Percentiles rank a stretch among this genome's conserved stretches.
Conservation (phyloP, 1,140 invertebrate genomes). For the Spodoptera litura region DNA sequence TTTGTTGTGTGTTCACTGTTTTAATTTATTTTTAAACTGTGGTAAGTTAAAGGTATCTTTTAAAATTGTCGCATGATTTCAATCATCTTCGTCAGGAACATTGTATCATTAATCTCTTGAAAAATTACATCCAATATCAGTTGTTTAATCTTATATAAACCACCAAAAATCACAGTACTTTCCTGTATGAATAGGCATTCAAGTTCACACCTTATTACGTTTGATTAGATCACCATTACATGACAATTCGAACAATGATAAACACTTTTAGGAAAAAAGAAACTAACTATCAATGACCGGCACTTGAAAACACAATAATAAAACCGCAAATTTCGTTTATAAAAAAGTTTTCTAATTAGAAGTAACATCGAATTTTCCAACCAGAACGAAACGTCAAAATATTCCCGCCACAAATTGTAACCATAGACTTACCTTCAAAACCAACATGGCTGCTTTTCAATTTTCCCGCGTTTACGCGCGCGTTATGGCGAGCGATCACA, state of each 20-base stretch:
- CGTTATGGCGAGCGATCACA: slow-evolving; percentile 67
- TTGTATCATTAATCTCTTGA: no score
- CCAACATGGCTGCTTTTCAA: slow-evolving; percentile 77
- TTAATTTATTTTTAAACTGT: no score
- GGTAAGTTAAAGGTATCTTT: no score
- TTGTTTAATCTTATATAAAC: background rate
- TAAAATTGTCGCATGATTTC: no score
- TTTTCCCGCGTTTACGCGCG: slow-evolving; percentile 72
- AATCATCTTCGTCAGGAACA: no score
- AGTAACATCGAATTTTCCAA: slow-evolving; percentile 5
- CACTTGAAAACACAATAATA: background rate
- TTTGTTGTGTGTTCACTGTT: no score
- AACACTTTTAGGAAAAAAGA: slow-evolving; percentile 25
- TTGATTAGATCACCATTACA: slow-evolving; percentile 20
- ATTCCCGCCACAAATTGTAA: slow-evolving; percentile 21
- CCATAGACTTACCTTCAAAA: slow-evolving; percentile 76
- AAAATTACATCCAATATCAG: slow-evolving; percentile 5
- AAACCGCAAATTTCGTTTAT: background rate
- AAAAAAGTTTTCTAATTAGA: background rate
- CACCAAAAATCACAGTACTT: slow-evolving; percentile 7
- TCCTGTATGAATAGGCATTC: background rate
- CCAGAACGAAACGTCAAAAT: background rate
- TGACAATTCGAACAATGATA: slow-evolving; percentile 29
- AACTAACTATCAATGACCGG: background rate
- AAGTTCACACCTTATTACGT: slow-evolving; percentile 14